Evolutionary conservation across 2,113 vertebrate species (phyloP).

Genomic region (Gobiocypris rarus): DNA sequence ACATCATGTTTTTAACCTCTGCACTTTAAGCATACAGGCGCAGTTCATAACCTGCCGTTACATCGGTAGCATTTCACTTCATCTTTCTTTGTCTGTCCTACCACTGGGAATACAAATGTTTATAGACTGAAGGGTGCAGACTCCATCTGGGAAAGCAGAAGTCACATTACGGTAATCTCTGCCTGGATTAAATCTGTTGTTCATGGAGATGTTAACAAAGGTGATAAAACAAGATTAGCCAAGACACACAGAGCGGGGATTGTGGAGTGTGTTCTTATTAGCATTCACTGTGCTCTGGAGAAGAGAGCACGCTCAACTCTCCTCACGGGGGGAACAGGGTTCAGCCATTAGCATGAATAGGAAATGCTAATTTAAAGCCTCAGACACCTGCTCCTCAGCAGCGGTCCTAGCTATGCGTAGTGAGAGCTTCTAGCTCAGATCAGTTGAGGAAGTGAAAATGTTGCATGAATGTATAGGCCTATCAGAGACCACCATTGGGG

Average conservation of each 20-base stretch:
- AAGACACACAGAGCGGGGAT: slow-evolving; percentile 70
- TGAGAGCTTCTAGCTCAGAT: slow-evolving; percentile 60
- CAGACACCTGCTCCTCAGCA: slow-evolving; percentile 67
- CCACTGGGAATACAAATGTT: slow-evolving; percentile 63
- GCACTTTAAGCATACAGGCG: slow-evolving; percentile 49
- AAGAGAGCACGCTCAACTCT: slow-evolving; percentile 65
- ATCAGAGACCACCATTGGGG: not conserved
- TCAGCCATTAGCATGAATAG: slow-evolving; percentile 77
- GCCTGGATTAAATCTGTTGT: slow-evolving; percentile 79
- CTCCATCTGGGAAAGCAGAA: slow-evolving; percentile 70
- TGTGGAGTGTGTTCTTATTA: slow-evolving; percentile 75
- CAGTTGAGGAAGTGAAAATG: slow-evolving; percentile 50
- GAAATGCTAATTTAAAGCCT: slow-evolving; percentile 75
- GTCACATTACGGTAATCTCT: slow-evolving; percentile 78
- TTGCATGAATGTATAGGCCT: not conserved
- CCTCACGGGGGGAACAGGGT: slow-evolving; percentile 71
- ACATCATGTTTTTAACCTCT: slow-evolving; percentile 40
- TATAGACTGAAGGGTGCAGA: slow-evolving; percentile 53
- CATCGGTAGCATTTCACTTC: slow-evolving; percentile 51
- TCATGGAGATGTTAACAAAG: slow-evolving; percentile 84
- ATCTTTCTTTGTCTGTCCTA: slow-evolving; percentile 50
- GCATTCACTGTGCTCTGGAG: slow-evolving; percentile 68
- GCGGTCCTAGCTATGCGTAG: slow-evolving; percentile 58
- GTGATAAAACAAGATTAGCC: slow-evolving; percentile 82
- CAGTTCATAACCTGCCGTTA: slow-evolving; percentile 51